Percentiles rank a stretch among this genome's conserved stretches.
These are phyloP conservation scores for Hippopotamus amphibius DNA, from an alignment of 2,113 vertebrate genomes.

Conservation along the genomic window DNA sequence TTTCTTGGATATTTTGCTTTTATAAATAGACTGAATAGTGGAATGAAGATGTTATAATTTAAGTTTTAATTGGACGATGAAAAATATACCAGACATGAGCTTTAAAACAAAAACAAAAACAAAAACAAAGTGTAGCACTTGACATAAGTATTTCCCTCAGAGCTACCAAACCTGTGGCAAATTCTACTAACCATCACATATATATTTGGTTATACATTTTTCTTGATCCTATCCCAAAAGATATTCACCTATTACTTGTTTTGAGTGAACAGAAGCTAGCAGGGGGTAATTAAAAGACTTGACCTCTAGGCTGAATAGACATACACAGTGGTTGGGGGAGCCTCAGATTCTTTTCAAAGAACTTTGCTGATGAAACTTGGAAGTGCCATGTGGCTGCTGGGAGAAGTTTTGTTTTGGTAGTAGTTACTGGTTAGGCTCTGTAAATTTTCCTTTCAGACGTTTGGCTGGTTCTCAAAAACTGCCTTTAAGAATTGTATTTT, in stretches of 20 bases:
- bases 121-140: background rate
- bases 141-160: slow-evolving; percentile 9
- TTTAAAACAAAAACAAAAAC: background rate
- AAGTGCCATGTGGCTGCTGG: background rate
- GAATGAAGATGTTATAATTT: slow-evolving; percentile 54
- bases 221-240: slow-evolving; percentile 53
- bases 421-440: slow-evolving; percentile 67
- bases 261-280: slow-evolving; percentile 50
- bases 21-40: background rate
- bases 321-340: background rate
- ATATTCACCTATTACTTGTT: background rate
- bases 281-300: slow-evolving; percentile 68
- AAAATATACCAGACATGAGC: background rate
- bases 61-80: slow-evolving; percentile 41
- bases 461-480: slow-evolving; percentile 82
- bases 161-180: background rate
- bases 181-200: background rate
- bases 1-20: slow-evolving; percentile 6
- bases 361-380: slow-evolving; percentile 27
- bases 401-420: slow-evolving; percentile 71
- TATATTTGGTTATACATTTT: background rate
- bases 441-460: slow-evolving; percentile 73
- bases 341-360: slow-evolving; percentile 55
- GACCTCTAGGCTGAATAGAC: slow-evolving; percentile 58
- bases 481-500: slow-evolving; percentile 83